A percentile compares a stretch with the other conserved stretches of the same genome.
These are phyloP conservation scores for Macropodus opercularis DNA, from an alignment of 2,797 vertebrate species.

Conservation along the genomic window DNA sequence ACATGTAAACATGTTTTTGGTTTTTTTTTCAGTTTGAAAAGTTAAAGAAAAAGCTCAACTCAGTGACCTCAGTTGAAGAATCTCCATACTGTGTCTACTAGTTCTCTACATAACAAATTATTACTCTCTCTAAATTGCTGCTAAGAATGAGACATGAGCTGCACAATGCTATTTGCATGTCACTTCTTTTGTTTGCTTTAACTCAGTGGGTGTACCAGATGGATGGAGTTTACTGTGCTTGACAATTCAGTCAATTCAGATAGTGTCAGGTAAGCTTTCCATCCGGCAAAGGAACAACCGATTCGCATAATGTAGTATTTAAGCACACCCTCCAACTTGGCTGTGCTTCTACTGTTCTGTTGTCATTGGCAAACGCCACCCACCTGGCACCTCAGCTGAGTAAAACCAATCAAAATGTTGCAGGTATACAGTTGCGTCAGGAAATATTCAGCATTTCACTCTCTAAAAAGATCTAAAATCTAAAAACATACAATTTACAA, in stretches of 20 bases:
- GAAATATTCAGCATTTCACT: too few species aligned
- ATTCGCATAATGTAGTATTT: conserved; percentile 27
- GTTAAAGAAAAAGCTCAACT: conserved; percentile 85
- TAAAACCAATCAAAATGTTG: conserved; percentile 28
- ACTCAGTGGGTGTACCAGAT: conserved; percentile 52
- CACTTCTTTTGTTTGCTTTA: conserved; percentile 56
- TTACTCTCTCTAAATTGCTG: conserved; percentile 37
- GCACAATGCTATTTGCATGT: conserved; percentile 47
- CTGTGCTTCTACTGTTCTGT: conserved; percentile 14
- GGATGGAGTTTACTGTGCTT: conserved; percentile 57
- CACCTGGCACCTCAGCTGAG: conserved; percentile 45
- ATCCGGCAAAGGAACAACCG: conserved; percentile 33
- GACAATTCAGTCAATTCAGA: conserved; percentile 31
- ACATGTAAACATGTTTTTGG: conserved; percentile 82
- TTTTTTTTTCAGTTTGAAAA: conserved; percentile 61
- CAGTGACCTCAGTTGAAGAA: conserved; percentile 96
- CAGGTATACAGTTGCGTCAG: background rate
- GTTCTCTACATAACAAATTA: conserved; percentile 39
- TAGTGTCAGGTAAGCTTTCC: conserved; percentile 44
- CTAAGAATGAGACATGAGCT: conserved; percentile 34
- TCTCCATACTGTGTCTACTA: conserved; percentile 99
- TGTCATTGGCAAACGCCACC: conserved; percentile 43
- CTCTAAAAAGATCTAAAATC: too few species aligned
- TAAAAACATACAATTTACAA: too few species aligned
- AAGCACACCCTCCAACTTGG: conserved; percentile 32